These are phyloP conservation scores for Amblyteles armatorius DNA, from an alignment of 2,888 invertebrate genomes.

Conservation along the genomic window DNA sequence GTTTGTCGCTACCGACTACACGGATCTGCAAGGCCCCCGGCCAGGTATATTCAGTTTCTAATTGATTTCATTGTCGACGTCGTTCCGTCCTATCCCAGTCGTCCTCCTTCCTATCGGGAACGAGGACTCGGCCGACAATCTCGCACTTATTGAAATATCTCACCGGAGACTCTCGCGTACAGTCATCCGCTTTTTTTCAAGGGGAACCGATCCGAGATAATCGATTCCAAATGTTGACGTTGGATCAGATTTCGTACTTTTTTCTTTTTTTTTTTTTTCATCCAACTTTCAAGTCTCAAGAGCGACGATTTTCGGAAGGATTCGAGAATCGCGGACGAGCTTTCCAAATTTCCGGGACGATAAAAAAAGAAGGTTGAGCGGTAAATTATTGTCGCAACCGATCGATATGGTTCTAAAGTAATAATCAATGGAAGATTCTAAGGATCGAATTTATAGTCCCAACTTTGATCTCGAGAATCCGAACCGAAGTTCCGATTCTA, in stretches of 20 bases:
- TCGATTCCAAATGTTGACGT: slow-evolving; percentile 36
- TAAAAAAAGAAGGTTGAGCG: no score
- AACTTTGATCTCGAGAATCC: no score
- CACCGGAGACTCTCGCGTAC: background rate
- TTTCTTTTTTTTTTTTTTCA: no score
- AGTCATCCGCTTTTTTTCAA: background rate
- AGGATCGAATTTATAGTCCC: no score
- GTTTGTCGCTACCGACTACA: slow-evolving; percentile 19
- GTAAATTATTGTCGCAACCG: no score
- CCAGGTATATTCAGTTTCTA: slow-evolving; percentile 63
- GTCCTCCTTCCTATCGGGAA: background rate
- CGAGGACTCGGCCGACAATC: background rate
- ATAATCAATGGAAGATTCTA: no score
- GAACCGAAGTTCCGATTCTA: no score
- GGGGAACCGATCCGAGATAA: slow-evolving; percentile 5
- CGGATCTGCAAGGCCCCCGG: background rate
- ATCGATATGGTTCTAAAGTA: no score
- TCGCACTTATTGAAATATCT: slow-evolving; percentile 19
- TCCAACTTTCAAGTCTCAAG: no score
- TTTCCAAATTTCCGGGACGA: no score
- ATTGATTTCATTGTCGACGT: slow-evolving; percentile 65
- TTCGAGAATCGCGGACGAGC: no score
- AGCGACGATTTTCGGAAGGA: no score
- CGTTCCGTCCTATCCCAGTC: background rate
- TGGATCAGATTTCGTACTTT: background rate